Evolutionary conservation across 2,888 invertebrate species (phyloP), one percentile per base, ranked within the genome.

Genomic region (Argyra leucocephala): DNA sequence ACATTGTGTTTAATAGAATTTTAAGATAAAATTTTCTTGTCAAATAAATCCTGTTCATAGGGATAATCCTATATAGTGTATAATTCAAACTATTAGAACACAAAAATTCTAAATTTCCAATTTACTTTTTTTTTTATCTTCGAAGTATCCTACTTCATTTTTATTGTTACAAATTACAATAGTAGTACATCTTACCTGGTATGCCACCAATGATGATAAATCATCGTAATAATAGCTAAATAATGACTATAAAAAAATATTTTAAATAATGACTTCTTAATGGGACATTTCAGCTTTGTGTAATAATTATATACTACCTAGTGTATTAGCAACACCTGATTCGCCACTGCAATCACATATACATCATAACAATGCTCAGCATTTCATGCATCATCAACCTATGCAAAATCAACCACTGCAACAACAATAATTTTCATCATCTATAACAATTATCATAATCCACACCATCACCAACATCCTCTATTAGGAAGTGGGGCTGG

Each of bases 281-380:
- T 77, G 87, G 72, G 91, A 91, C 72, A 83, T 86, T 79, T 81
- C 75, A 23, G 75, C 82, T 1, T 72, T 85, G 73, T 81, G 81
- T 10, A 83, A 83, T 66, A 81, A 83, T 21, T 80, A 78, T 24
- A 76, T 78, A 67, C 73, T 81, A 72, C 76, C 76, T 63, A 76
- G 74, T 69, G 78, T 77, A 23, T 69, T 80, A 67, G 24, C n/a
- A 18, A 72, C 76, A 18, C 76, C 78, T 15, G 78, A 76, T 81
- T 86, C 73, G 71, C 82, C 74, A 69, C 81, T 72, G 69, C 82
- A 72, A 72, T 79, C 73, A 48, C 22, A 68, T 73, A 76, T 74
- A 74, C 24, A 61, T 61, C 61, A 61, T 21, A 18, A 26, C 7
- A 24, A 24, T 24, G 22, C 24, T 21, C 24, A 61, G 10, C n/a